phyloP scores from a whole-genome alignment of 2,888 invertebrate genomes.

The Gerosis bhagava region DNA sequence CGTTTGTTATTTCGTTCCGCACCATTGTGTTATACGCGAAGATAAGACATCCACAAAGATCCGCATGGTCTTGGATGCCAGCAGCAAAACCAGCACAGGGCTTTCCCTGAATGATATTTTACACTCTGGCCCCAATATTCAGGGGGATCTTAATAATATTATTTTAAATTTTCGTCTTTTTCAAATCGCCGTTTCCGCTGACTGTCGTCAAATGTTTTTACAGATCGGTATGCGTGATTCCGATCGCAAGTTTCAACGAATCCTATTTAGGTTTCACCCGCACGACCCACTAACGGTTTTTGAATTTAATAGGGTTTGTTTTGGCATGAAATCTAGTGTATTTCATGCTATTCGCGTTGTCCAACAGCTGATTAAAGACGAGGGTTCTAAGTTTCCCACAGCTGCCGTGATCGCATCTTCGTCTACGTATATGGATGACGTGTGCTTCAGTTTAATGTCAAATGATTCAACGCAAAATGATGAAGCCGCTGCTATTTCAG shows the following conservation, averaged over 20 bases:
- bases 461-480: background rate
- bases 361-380: background rate
- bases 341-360: slow-evolving; percentile 8
- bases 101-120: slow-evolving; percentile 2
- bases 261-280: slow-evolving; percentile 1
- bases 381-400: slow-evolving; percentile 1
- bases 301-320: slow-evolving; percentile 6
- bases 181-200: slow-evolving; percentile 1
- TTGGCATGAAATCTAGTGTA: background rate
- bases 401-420: background rate
- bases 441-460: too few relatives aligned
- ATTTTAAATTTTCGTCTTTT: slow-evolving; percentile 10
- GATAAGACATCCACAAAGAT: background rate
- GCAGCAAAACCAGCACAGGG: background rate
- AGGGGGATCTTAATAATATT: slow-evolving; percentile 2
- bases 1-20: slow-evolving; percentile 2
- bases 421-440: slow-evolving; percentile 4
- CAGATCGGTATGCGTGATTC: background rate
- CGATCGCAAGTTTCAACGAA: background rate
- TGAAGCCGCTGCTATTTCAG: background rate
- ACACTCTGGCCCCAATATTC: slow-evolving; percentile 3
- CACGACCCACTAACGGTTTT: background rate
- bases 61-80: slow-evolving; percentile 8
- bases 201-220: slow-evolving; percentile 2
- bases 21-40: background rate